Base-by-base conservation (phyloP, 2,113 vertebrate species). In the Crotophaga sulcirostris region DNA sequence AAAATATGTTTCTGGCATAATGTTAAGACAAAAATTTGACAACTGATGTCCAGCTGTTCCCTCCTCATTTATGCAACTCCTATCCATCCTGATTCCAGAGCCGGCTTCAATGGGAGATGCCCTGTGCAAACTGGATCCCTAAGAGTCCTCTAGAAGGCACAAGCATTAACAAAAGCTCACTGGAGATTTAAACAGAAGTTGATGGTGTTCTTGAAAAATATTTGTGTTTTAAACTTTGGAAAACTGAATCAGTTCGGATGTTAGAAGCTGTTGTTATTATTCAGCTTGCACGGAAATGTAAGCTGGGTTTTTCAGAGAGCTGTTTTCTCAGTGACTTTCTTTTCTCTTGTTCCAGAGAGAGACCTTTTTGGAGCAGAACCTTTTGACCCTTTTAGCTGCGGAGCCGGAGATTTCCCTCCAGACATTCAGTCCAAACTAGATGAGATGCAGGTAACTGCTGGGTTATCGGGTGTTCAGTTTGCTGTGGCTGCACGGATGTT, bases 361-460 rank as follows among this genome's bases (percentile, higher is more conserved):
- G 99, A 99, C 96, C 97, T 99, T 91, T 99, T 99, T 96, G 99
- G 99, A 78, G 99, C 99, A 21, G 99, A 99, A 97, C 99, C 99
- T 33, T 99, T 99, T 96, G 99, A 99, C 97, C 99, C 99, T 55
- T 99, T 99, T 98, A 99, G 98, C 97, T 99, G 99, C 24, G 99
- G 98, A 70, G 98, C 98, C 45, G 99, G 99, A 45, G 99, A 99
- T 95, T 99, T 99, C 94, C 99, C 99, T 94, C 99, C 99, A 84
- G 99, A 99, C 91, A 99, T 99, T 90, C 99, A 99, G 96, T 99
- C 99, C 78, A 99, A 99, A 96, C 98, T 99, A 97, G 99, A 99
- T 90, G 99, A 99, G 98, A 99, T 99, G 99, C 99, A 99, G 99
- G 99, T 99, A 98, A 99, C 94, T 95, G n/a, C 67, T 87, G 59